Evolutionary conservation across 2,888 invertebrate genomes (phyloP), one percentile per base, ranked within the genome.

Genomic region (Eucera pruinosa): DNA sequence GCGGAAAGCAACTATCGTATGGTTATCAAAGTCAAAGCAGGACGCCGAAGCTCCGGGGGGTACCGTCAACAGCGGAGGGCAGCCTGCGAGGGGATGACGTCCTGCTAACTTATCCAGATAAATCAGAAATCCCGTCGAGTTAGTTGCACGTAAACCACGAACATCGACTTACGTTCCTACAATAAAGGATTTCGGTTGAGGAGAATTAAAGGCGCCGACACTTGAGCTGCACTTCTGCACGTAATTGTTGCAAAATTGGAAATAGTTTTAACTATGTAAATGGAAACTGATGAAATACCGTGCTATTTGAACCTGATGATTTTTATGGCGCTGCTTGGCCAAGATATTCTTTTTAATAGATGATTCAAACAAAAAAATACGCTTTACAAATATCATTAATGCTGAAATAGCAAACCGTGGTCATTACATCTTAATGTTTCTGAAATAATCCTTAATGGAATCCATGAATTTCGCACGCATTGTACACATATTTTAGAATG

Each of bases 21-120:
- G 84, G 86, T 84, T 89, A 88, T 89, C 87, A 87, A 87, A 90
- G 86, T 88, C 87, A 81, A 86, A 84, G 84, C 81, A 82, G 77
- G 80, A 84, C 77, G 72, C 79, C 77, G 65, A 72, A 84, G 45
- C 84, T 50, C 62, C 76, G 80, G 83, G 80, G 80, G 85, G 77
- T 68, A 84, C 55, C 74, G 76, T 78, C 67, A 72, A 72, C 60
- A 69, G 65, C 66, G 73, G 54, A 67, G 77, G 76, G 74, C 58
- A 70, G 76, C 62, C 68, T 78, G 74, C 75, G 80, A 84, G 86
- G 85, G 86, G 87, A 89, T 87, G 89, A 89, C 88, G 86, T 80
- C 82, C 83, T 66, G 80, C 77, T 82, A 84, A 88, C 87, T 87
- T 88, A 84, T 80, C 85, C 83, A 81, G 83, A 90, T 90, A 89